Base-by-base conservation (phyloP, 2,113 vertebrate species). In the Centropristis striata region DNA sequence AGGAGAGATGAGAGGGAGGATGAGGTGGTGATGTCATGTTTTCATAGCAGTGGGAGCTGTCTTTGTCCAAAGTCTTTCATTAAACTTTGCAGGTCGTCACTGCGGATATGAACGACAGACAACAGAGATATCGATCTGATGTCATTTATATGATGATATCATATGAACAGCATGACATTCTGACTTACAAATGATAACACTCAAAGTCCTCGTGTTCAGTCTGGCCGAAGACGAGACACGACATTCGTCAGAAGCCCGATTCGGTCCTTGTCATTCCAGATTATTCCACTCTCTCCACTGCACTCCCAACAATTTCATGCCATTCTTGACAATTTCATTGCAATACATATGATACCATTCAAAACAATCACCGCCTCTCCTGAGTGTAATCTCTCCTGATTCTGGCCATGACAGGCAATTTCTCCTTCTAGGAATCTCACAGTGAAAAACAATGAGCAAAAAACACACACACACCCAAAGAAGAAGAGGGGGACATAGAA, bases 21-120 rank as follows among this genome's bases (percentile, higher is more conserved):
- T 54, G 60, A 69, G 76, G 67, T 63, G 81, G 76, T 90, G 88
- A 91, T 86, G 90, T 90, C 86, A 93, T 90, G 69, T 74, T 89
- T 86, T 88, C 55, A 66, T 59, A 84, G 79, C 25, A 46, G 54
- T 55, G 16, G 41, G 53, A 60, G 75, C 41, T 0, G 60, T 73
- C 86, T 90, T 88, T 89, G 86, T 92, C 89, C 55, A 49, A 66
- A 86, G 41, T 15, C 64, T 65, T 78, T 78, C 36, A 39, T 64
- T 78, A 71, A 69, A 72, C 53, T 81, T 23, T 36, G 44, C 49
- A 11, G 42, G 75, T 37, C 21, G 16, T 58, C 59, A 69, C 59
- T 72, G 58, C 69, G 18, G 78, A 72, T 64, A n/a, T 32, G 1
- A 67, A 39, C 21, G 0, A 25, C 60, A 68, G 21, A 64, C 21